A percentile compares a stretch with the other conserved stretches of the same genome.
Conservation (phyloP, 2,113 vertebrate species). For the Symphodus melops region DNA sequence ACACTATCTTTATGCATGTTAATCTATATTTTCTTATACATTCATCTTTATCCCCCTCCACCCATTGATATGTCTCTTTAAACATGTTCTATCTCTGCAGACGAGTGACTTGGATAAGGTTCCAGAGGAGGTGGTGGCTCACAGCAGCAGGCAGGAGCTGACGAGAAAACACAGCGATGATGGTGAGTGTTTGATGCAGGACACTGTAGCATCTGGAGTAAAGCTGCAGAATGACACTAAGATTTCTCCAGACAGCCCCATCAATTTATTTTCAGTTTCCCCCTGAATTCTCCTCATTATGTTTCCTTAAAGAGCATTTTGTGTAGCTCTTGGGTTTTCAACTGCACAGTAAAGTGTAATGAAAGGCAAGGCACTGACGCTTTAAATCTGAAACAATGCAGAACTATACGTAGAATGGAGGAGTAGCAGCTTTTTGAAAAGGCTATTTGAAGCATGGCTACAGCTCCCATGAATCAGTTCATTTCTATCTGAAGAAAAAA, state of each 20-base stretch:
- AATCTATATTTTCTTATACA: too few species aligned
- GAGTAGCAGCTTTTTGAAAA: not conserved
- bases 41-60: not conserved
- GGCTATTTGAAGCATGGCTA: constrained; percentile 15
- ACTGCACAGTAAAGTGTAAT: constrained; percentile 7
- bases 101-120: constrained; percentile 92
- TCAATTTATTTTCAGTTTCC: constrained; percentile 17
- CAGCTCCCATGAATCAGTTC: too few species aligned
- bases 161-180: constrained; percentile 91
- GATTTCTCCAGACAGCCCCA: not conserved
- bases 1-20: not conserved
- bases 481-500: too few species aligned
- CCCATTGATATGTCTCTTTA: not conserved
- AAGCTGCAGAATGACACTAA: constrained; percentile 33
- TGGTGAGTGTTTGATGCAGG: constrained; percentile 81
- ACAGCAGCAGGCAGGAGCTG: constrained; percentile 82
- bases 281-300: constrained; percentile 1
- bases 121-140: constrained; percentile 88
- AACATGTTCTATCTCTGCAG: constrained; percentile 74
- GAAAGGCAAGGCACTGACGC: constrained; percentile 23
- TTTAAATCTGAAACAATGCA: constrained; percentile 16
- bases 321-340: constrained; percentile 4
- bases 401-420: not conserved
- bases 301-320: not conserved
- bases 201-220: constrained; percentile 35